A percentile compares a stretch with the other conserved stretches of the same genome.
Conservation (phyloP, 2,888 invertebrate species). For the Patella ulyssiponensis region DNA sequence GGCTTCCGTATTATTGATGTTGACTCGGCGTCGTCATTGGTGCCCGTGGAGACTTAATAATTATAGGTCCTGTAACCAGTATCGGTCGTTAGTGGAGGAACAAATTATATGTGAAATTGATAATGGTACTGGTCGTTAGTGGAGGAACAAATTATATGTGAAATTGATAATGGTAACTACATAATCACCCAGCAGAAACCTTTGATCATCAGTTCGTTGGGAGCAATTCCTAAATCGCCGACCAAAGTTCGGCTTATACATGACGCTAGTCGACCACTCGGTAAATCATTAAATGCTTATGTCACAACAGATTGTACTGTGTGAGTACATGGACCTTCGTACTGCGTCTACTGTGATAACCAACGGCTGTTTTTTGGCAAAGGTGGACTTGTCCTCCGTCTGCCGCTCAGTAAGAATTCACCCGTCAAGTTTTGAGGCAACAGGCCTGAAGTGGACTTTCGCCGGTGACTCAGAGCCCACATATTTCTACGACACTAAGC, state of each 20-base stretch:
- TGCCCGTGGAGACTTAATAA: conserved; percentile 13
- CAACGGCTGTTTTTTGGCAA: background rate
- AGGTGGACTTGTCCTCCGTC: background rate
- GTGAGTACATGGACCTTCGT: background rate
- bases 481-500: background rate
- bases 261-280: background rate
- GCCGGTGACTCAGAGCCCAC: background rate
- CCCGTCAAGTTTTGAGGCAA: conserved; percentile 15
- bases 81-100: too few relatives aligned
- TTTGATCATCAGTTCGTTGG: background rate
- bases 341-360: background rate
- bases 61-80: conserved; percentile 5
- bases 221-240: background rate
- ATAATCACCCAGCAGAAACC: background rate
- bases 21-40: background rate
- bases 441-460: conserved; percentile 5
- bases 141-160: too few relatives aligned
- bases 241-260: background rate
- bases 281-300: background rate
- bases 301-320: background rate
- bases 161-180: too few relatives aligned
- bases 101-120: background rate
- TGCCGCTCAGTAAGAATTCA: conserved; percentile 15
- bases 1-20: conserved; percentile 24
- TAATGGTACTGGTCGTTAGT: too few relatives aligned